phyloP scores from a whole-genome alignment of 1,140 invertebrate genomes.

The Ganaspis sp. region DNA sequence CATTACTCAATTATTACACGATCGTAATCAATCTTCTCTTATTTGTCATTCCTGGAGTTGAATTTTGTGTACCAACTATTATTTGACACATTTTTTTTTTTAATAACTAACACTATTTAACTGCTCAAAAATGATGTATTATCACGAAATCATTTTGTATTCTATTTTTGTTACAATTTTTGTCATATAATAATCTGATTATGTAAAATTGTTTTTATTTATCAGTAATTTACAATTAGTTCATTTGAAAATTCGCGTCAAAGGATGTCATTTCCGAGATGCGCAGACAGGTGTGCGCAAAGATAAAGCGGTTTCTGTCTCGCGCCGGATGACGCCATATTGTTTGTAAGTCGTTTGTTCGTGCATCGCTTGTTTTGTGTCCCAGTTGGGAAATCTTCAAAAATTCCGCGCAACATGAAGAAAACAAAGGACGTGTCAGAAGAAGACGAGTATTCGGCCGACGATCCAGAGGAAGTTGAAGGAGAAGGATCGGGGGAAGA shows the following conservation, averaged over 20 bases:
- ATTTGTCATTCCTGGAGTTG: no score
- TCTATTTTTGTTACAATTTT: no score
- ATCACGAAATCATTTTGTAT: no score
- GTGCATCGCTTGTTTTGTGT: slow-evolving; percentile 24
- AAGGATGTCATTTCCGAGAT: slow-evolving; percentile 31
- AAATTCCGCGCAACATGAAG: slow-evolving; percentile 73
- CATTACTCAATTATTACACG: no score
- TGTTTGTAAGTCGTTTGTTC: slow-evolving; percentile 60
- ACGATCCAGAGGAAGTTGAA: slow-evolving; percentile 74
- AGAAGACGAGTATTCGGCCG: slow-evolving; percentile 74
- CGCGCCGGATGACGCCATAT: slow-evolving; percentile 59
- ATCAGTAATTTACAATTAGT: not conserved
- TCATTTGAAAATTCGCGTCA: slow-evolving; percentile 14
- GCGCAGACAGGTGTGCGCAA: slow-evolving; percentile 44
- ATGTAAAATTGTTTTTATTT: no score
- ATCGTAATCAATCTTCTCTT: no score
- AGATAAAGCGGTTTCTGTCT: slow-evolving; percentile 22
- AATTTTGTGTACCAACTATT: no score
- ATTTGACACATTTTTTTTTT: no score
- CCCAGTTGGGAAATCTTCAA: slow-evolving; percentile 52
- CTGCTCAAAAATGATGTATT: no score
- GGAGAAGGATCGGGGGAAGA: slow-evolving; percentile 72
- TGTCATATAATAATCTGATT: no score
- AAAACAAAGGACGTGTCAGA: slow-evolving; percentile 74
- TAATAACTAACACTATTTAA: no score